Evolutionary conservation across 2,113 vertebrate species (phyloP).

Genomic region (Oceanites oceanicus): DNA sequence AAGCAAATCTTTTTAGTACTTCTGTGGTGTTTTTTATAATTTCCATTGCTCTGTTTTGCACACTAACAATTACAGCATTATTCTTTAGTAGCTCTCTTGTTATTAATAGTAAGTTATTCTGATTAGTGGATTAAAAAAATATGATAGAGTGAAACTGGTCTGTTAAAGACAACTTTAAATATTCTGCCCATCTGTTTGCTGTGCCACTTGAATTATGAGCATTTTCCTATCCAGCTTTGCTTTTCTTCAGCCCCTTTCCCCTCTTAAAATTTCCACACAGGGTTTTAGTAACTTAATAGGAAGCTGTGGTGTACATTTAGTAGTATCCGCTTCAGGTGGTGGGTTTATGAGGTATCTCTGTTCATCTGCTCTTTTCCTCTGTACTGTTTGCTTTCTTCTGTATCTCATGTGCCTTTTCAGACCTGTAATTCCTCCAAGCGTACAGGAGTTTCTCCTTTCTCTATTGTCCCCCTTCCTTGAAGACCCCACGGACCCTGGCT

Average conservation of each 20-base stretch:
- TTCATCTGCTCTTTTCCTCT: background rate
- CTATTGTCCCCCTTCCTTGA: background rate
- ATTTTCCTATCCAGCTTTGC: background rate
- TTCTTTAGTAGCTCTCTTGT: background rate
- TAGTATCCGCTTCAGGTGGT: background rate
- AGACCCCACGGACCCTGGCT: background rate
- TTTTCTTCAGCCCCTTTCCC: background rate
- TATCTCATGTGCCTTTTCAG: background rate
- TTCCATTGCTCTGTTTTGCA: background rate
- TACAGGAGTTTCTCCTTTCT: background rate
- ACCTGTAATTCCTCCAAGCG: background rate
- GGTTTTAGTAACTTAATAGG: background rate
- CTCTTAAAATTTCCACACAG: background rate
- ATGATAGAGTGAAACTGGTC: background rate
- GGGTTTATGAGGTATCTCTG: background rate
- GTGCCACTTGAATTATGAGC: background rate
- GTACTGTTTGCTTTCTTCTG: background rate
- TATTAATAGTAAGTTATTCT: constrained; percentile 3
- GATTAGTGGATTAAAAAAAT: background rate
- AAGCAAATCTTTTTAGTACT: background rate
- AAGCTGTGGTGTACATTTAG: background rate
- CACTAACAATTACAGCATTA: background rate
- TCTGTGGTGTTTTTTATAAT: background rate
- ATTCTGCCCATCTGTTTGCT: constrained; percentile 12
- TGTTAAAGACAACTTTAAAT: background rate